These are phyloP conservation scores for Papilio glaucus DNA, from an alignment of 1,140 invertebrate genomes.

Conservation along the genomic window DNA sequence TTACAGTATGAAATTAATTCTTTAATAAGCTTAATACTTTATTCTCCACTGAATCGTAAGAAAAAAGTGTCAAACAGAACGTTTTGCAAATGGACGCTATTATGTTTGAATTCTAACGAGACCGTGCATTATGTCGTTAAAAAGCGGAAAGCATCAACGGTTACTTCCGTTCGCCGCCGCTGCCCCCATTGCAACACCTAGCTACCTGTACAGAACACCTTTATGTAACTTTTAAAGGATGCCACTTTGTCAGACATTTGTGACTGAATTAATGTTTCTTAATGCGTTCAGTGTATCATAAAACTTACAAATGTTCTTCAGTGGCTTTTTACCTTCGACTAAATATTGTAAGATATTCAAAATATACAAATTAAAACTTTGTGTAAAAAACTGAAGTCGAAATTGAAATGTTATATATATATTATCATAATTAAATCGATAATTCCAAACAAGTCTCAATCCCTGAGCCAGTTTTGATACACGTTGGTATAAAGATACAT, in stretches of 20 bases:
- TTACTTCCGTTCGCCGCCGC: background rate
- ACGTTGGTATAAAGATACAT: too few species aligned
- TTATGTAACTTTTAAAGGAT: background rate
- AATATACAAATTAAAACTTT: too few species aligned
- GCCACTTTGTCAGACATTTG: slow-evolving; percentile 16
- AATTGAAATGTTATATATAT: too few species aligned
- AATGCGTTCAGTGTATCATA: background rate
- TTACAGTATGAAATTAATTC: too few species aligned
- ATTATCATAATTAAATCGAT: too few species aligned
- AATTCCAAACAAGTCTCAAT: too few species aligned
- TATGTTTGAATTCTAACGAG: slow-evolving; percentile 30
- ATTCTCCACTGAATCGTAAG: background rate
- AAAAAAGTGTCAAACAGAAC: slow-evolving; percentile 16
- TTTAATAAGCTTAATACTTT: too few species aligned
- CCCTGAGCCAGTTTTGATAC: too few species aligned
- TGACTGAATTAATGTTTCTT: slow-evolving; percentile 2
- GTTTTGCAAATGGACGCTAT: slow-evolving; percentile 27
- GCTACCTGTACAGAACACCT: background rate
- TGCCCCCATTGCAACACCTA: background rate
- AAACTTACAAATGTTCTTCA: background rate
- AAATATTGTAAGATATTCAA: too few species aligned
- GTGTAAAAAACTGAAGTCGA: too few species aligned
- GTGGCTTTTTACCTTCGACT: background rate
- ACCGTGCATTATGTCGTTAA: slow-evolving; percentile 32
- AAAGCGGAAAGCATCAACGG: slow-evolving; percentile 27